A percentile compares a stretch with the other conserved stretches of the same genome.
Conservation (phyloP, 1,140 invertebrate species). For the Brachystomella parvula region DNA sequence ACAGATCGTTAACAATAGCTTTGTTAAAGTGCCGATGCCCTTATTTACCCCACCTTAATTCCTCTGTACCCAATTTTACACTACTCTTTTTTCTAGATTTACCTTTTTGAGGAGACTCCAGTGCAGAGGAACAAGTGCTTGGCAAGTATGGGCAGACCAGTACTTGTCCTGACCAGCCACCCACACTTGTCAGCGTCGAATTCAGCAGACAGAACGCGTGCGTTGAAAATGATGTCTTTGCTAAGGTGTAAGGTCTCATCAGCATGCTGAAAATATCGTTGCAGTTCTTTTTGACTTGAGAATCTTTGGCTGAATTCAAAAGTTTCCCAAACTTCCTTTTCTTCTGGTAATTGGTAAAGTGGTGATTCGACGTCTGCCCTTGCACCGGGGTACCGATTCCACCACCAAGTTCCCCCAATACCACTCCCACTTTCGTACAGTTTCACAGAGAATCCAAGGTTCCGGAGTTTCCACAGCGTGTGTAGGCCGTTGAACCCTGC, state of each 20-base stretch:
- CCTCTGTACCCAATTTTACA: no score
- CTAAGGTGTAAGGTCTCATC: conserved; percentile 2
- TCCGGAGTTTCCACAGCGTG: conserved; percentile 6
- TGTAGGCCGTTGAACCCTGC: conserved; percentile 15
- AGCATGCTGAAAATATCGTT: conserved; percentile 9
- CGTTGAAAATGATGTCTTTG: conserved; percentile 13
- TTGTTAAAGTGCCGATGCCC: no score
- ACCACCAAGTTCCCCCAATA: conserved; percentile 20
- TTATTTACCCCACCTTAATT: no score
- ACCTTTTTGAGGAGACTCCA: conserved; percentile 8
- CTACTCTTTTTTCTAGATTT: no score
- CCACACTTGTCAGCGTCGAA: not conserved
- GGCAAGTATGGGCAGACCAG: not conserved
- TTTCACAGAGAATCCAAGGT: conserved; percentile 9
- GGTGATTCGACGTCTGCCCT: conserved; percentile 8
- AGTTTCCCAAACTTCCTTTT: conserved; percentile 9
- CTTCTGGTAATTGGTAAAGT: conserved; percentile 11
- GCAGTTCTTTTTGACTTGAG: conserved; percentile 6
- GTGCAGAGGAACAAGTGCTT: conserved; percentile 13
- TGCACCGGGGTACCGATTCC: conserved; percentile 23
- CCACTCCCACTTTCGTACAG: conserved; percentile 10
- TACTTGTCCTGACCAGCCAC: not conserved
- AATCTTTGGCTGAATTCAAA: conserved; percentile 11
- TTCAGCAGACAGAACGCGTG: not conserved
- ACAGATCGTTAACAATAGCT: no score